These are phyloP conservation scores for Cremastobaeus sp. DNA, from an alignment of 2,888 invertebrate species.

Conservation along the genomic window DNA sequence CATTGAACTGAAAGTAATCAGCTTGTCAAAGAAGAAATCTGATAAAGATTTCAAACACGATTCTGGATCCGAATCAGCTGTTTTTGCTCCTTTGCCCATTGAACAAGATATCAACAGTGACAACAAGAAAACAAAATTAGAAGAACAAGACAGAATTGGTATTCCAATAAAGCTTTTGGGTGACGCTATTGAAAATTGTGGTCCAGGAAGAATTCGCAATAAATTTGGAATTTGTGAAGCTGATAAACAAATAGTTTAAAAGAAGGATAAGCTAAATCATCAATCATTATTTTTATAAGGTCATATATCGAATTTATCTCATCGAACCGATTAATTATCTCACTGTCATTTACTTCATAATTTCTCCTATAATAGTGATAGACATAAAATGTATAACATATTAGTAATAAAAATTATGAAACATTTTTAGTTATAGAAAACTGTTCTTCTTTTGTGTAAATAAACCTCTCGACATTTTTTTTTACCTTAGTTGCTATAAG, in stretches of 20 bases:
- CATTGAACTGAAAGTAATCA: conserved; percentile 38
- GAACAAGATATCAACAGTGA: not conserved
- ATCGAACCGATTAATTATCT: no score
- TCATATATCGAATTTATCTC: not conserved
- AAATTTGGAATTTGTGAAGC: conserved; percentile 83
- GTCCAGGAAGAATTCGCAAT: conserved; percentile 85
- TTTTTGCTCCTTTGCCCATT: not conserved
- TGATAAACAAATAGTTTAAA: conserved; percentile 60
- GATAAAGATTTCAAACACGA: conserved; percentile 3
- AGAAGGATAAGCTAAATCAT: not conserved
- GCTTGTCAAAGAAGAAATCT: conserved; percentile 42
- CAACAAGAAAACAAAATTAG: not conserved
- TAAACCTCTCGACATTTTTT: no score
- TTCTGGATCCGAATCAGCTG: conserved; percentile 1
- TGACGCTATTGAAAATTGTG: conserved; percentile 85
- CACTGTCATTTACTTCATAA: no score
- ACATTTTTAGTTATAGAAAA: no score
- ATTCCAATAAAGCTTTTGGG: conserved; percentile 81
- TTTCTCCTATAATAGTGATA: no score
- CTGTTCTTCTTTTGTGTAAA: no score
- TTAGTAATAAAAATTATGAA: no score
- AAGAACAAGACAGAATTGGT: not conserved
- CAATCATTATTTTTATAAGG: not conserved
- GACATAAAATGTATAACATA: no score
- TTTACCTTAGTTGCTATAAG: no score